Evolutionary conservation across 2,113 vertebrate genomes (phyloP).

Genomic region (Prionailurus bengalensis): DNA sequence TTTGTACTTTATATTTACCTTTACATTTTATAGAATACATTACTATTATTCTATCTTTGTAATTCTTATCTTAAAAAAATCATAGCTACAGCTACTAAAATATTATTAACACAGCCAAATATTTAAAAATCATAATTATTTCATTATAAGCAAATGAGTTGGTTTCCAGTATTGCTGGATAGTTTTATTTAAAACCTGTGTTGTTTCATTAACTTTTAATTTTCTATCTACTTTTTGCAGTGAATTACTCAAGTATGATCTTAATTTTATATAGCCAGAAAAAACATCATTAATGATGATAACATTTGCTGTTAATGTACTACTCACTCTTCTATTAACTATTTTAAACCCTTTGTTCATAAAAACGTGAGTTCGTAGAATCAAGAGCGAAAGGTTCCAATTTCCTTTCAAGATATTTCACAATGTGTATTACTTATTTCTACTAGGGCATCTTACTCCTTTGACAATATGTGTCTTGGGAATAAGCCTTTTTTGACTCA

Average conservation of each 20-base stretch:
- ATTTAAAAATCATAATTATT: conserved; percentile 19
- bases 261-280: neutral
- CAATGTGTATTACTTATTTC: neutral
- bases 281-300: neutral
- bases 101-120: conserved; percentile 36
- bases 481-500: neutral
- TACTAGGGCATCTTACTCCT: neutral
- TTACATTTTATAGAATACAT: neutral
- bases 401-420: neutral
- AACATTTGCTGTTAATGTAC: neutral
- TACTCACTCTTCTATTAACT: neutral
- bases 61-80: conserved; percentile 26
- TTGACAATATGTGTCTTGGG: neutral
- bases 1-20: neutral
- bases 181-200: neutral
- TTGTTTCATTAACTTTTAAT: conserved; percentile 40
- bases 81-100: neutral
- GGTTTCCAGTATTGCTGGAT: neutral
- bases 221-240: neutral
- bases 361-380: neutral
- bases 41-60: neutral
- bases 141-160: conserved; percentile 41
- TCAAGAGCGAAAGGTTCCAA: neutral
- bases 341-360: neutral
- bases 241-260: neutral